These are phyloP conservation scores for Microcebus lehilahytsara DNA, from an alignment of 2,113 vertebrate species.

Conservation along the genomic window DNA sequence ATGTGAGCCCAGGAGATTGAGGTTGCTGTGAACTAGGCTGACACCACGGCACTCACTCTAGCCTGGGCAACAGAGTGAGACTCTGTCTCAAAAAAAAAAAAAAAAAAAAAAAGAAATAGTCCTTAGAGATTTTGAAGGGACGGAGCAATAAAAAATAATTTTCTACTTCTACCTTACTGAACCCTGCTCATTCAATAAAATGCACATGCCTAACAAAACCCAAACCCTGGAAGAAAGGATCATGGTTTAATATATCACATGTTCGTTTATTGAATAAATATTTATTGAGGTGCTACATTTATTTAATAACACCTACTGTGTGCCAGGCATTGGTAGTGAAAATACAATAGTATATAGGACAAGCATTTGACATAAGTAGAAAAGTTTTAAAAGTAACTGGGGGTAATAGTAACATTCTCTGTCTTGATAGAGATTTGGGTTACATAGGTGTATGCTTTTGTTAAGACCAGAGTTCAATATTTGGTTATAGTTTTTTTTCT, in stretches of 20 bases:
- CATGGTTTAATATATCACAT: not conserved
- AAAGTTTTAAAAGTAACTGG: not conserved
- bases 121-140: not conserved
- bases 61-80: no score
- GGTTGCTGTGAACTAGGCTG: no score
- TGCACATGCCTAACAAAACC: not conserved
- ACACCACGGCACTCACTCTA: no score
- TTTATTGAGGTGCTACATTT: not conserved
- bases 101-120: no score
- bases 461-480: constrained; percentile 20
- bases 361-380: not conserved
- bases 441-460: not conserved
- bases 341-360: not conserved
- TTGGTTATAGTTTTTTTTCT: not conserved
- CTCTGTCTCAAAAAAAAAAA: not conserved
- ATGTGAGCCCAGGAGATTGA: no score
- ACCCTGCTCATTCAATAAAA: not conserved
- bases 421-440: not conserved
- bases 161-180: not conserved
- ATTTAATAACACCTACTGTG: not conserved
- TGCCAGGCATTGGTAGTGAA: not conserved
- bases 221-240: not conserved
- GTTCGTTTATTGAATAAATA: not conserved
- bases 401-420: not conserved
- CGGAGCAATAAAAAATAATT: not conserved